Percentiles rank a stretch among this genome's conserved stretches.
These are phyloP conservation scores for Phengaris alcon DNA, from an alignment of 2,888 invertebrate species.

Conservation along the genomic window DNA sequence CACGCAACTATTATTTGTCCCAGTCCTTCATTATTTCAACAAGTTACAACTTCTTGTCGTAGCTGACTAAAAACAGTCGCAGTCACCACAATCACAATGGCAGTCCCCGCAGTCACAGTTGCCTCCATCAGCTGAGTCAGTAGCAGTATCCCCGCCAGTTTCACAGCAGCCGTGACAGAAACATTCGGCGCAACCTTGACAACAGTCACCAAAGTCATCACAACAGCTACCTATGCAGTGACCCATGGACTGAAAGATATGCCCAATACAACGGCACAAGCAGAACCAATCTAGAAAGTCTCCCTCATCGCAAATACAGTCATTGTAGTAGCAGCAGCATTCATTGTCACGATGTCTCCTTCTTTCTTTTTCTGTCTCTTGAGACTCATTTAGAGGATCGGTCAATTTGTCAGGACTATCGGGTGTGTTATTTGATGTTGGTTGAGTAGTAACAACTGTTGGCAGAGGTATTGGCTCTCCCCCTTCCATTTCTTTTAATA, in stretches of 20 bases:
- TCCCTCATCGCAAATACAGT: neutral
- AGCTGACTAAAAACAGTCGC: slow-evolving; percentile 3
- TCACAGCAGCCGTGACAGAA: neutral
- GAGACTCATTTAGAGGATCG: neutral
- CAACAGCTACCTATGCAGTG: neutral
- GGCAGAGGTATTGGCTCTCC: neutral
- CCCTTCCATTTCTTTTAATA: neutral
- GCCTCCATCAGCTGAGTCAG: neutral
- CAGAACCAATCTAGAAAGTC: neutral
- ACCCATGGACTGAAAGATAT: neutral
- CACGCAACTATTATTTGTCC: no score
- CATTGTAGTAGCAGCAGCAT: neutral
- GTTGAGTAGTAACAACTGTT: neutral
- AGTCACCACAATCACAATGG: slow-evolving; percentile 12
- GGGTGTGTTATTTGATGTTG: neutral
- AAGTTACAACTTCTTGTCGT: neutral
- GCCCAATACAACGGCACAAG: slow-evolving; percentile 10
- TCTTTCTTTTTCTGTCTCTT: neutral
- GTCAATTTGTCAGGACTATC: neutral
- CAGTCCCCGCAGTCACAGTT: neutral
- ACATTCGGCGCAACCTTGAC: neutral
- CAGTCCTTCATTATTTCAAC: no score
- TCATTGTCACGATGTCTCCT: neutral
- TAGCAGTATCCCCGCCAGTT: neutral
- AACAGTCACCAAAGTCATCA: neutral